Percentiles rank a stretch among this genome's conserved stretches.
Evolutionary conservation across 2,888 invertebrate species (phyloP).

Genomic region (Glyphotaelius pellucidus): DNA sequence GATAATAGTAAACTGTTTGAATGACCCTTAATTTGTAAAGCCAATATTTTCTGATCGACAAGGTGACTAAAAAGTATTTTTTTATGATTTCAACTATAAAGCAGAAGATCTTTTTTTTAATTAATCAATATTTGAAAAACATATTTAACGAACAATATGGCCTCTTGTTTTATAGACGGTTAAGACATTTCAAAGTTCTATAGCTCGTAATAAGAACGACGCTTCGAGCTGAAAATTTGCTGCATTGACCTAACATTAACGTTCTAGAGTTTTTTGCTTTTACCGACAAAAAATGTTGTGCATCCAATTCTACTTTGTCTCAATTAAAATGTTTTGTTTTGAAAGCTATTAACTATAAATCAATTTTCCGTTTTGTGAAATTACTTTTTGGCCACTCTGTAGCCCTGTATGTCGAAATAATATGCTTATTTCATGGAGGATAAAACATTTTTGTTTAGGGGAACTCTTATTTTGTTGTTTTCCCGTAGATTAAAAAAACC

Average conservation of each 20-base stretch:
- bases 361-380: too few species aligned
- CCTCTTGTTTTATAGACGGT: neutral
- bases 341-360: too few species aligned
- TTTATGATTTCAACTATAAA: neutral
- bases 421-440: neutral
- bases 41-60: conserved; percentile 3
- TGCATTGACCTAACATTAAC: neutral
- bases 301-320: too few species aligned
- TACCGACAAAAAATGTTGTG: too few species aligned
- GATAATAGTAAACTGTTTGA: neutral
- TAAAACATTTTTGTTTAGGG: neutral
- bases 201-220: neutral
- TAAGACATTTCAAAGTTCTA: too few species aligned
- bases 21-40: conserved; percentile 29
- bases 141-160: neutral
- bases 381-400: neutral
- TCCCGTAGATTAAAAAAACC: neutral
- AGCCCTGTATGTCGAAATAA: neutral
- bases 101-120: neutral
- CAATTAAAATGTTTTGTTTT: too few species aligned
- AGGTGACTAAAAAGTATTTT: neutral
- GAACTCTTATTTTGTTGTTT: neutral
- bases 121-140: neutral
- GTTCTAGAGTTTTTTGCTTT: too few species aligned
- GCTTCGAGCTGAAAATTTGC: neutral